Evolutionary conservation across 2,797 vertebrate species (phyloP), one percentile per base, ranked within the genome.

Genomic region (Myripristis murdjan): DNA sequence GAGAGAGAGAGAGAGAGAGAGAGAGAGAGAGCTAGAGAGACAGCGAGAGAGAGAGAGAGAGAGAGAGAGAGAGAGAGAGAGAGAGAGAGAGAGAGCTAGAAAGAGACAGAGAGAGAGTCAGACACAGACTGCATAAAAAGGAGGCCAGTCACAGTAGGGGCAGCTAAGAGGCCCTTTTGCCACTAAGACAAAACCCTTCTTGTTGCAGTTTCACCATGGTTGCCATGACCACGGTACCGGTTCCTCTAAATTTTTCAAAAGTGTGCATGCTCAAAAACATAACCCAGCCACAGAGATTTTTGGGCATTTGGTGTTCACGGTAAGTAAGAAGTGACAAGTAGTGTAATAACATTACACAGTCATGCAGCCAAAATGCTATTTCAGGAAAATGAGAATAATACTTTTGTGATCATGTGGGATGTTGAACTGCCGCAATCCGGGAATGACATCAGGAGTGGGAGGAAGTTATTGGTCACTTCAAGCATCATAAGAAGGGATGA

Each of bases 111-210:
- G 28, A 26, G 39, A 59, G 56, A 49, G 49, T 60, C 37, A 22
- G 54, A 7, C 55, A 59, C 57, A 70, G 24, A 14, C 18, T 56
- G 77, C 55, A 48, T 22, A 37, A 70, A 80, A 74, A 66, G 59
- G 58, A 75, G 61, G 43, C n/a, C 65, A 80, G 82, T 76, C 37
- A 65, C 74, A 75, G 73, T 54, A 22, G 78, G 78, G 73, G 53
- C 62, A 77, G 58, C 57, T 31, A 55, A 83, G 61, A 4, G 14
- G 58, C 74, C n/a, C 41, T 68, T n/a, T 63, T 70, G 22, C 76
- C 82, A 65, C 64, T 61, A 66, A 70, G 76, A 93, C 87, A 93
- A 93, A 92, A 85, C 73, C 82, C 78, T 55, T 75, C 82, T 92
- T 94, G 89, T 92, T 92, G 72, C 77, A 67, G 75, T 82, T 88